These are phyloP conservation scores for Catocala fraxini DNA, from an alignment of 2,888 invertebrate species.

Conservation along the genomic window DNA sequence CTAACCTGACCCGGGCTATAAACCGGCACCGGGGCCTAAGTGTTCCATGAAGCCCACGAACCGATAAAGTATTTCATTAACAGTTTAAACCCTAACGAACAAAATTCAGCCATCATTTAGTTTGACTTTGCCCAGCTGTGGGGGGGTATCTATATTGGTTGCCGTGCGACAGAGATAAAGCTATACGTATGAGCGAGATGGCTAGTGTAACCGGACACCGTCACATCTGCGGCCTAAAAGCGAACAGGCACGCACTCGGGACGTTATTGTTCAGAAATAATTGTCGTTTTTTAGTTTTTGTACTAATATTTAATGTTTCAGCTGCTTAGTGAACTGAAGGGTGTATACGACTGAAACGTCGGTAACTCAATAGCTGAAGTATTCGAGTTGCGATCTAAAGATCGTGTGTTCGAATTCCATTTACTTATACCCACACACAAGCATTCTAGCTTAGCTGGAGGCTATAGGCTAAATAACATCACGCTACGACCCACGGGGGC, in stretches of 20 bases:
- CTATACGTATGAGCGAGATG: conserved; percentile 58
- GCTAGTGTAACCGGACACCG: conserved; percentile 73
- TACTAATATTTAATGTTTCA: conserved; percentile 22
- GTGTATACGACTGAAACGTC: too few relatives aligned
- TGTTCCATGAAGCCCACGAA: too few relatives aligned
- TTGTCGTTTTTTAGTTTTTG: conserved; percentile 40
- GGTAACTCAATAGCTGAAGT: too few relatives aligned
- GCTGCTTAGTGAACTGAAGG: too few relatives aligned
- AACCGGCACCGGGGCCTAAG: too few relatives aligned
- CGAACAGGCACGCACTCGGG: conserved; percentile 67
- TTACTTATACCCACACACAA: too few relatives aligned
- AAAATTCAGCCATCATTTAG: conserved; percentile 14
- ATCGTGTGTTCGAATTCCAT: too few relatives aligned
- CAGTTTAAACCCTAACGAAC: conserved; percentile 6
- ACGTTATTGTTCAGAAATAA: conserved; percentile 51
- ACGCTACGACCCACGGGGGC: too few relatives aligned
- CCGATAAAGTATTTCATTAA: neutral
- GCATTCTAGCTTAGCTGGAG: too few relatives aligned
- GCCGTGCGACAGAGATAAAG: conserved; percentile 58
- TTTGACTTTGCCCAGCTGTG: conserved; percentile 45
- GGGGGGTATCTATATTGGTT: conserved; percentile 56
- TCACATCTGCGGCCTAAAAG: conserved; percentile 83
- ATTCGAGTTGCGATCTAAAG: too few relatives aligned
- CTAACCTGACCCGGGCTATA: too few relatives aligned
- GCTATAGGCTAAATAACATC: too few relatives aligned